Base-by-base conservation (phyloP, 2,888 invertebrate genomes). In the Drosophila dives region DNA sequence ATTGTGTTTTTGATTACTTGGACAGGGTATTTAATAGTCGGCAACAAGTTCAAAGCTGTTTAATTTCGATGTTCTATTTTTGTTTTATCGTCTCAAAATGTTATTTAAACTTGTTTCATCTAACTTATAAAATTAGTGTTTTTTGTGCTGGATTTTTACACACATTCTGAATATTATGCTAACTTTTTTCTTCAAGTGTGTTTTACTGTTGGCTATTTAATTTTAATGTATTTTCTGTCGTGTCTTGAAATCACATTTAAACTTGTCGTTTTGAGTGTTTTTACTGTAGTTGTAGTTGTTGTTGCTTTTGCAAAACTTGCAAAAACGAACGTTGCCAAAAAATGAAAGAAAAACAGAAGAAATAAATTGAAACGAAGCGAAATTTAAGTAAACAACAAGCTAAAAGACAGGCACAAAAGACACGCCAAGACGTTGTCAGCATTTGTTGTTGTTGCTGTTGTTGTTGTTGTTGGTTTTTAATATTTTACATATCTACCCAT, bases 351-450 rank as follows among this genome's bases (percentile, higher is more conserved):
- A 66, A 77, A 67, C 40, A 75, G 58, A 61, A 72, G 68, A 69
- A 60, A 38, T 29, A 61, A 75, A 67, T 67, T 59, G 68, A 68
- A 71, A 66, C 17, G 60, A 73, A 74, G 50, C 45, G 69, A 72
- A 65, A 60, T 59, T 59, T 85, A 87, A 87, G 83, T 85, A 80
- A 84, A 75, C 79, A 75, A 71, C 79, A 77, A 64, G 75, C 77
- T 75, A 75, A 75, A 79, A 71, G n/a, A n/a, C n/a, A 71, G 67
- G 64, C 76, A 81, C 61, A 79, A 81, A 81, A 85, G 77, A 83
- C 79, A 79, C 81, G 72, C 67, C 54, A 63, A 67, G 62, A 67
- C 79, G 62, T 71, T 83, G 89, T 86, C 85, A 86, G 89, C 85
- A 80, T 59, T 77, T 62, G 75, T 73, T 70, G 55, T 34, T 49